Evolutionary conservation across 2,888 invertebrate genomes (phyloP), one percentile per base, ranked within the genome.

Genomic region (Alsophila aescularia): DNA sequence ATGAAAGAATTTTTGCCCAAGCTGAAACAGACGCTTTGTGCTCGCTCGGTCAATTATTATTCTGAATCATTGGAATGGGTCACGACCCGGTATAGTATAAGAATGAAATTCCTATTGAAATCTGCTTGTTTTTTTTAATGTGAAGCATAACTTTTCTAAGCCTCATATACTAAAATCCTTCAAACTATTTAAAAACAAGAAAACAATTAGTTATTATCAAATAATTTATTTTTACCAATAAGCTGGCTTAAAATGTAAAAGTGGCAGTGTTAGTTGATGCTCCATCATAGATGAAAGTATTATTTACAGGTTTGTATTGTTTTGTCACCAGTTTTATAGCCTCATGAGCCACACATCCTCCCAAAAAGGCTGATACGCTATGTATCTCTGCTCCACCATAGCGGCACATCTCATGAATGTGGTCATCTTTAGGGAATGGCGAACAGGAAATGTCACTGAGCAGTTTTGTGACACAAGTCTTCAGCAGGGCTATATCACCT

Each of bases 311-410:
- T 75, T 98, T 96, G 86, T 98, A 99, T 90, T 99, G 99, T 75
- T 95, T 95, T 2, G 99, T 99, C 50, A 99, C 93, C 52, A 99
- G 92, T 92, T 99, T 99, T 63, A 99, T 98, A 3, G 95, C 95
- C 92, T 99, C 99, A 77, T 99, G 99, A 6, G 99, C 98, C 18
- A 96, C 96, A 79, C 98, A 96, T 2, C 99, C 99, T 60, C 95
- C 96, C 64, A 98, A 91, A 79, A 97, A 97, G 5, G 99, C 96
- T 9, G 99, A 98, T 9, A 99, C 94, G 24, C 98, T 96, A 84
- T 99, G 99, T 56, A 99, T 91, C 86, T 99, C 99, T 8, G 97
- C 95, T 8, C 98, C 98, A 9, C 99, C 99, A 86, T 97, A 99
- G 27, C 98, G 94, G 77, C 97, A 98, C 90, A 98, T 95, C 90